Conservation (phyloP, 2,888 invertebrate species). For the Hypolimnas misippus region DNA sequence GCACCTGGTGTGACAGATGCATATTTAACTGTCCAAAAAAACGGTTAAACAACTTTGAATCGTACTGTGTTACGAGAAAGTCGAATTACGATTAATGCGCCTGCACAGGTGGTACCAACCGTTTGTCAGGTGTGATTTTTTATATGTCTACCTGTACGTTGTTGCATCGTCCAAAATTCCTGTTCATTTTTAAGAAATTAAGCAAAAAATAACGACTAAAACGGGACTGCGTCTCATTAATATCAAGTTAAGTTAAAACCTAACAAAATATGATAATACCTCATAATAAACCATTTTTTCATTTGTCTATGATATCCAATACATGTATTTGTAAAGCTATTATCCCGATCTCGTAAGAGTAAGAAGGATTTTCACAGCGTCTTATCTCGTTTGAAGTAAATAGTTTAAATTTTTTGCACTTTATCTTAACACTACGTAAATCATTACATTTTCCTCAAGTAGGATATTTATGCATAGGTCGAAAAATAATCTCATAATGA, state of each 20-base stretch:
- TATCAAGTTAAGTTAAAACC: too few relatives aligned
- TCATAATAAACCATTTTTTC: too few relatives aligned
- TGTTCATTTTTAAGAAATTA: neutral
- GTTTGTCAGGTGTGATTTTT: constrained; percentile 33
- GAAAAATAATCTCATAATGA: too few relatives aligned
- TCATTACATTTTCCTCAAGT: neutral
- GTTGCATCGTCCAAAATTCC: constrained; percentile 3
- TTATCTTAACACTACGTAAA: neutral
- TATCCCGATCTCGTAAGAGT: neutral
- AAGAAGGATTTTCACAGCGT: neutral
- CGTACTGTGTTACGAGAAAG: constrained; percentile 28
- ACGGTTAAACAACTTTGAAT: constrained; percentile 28
- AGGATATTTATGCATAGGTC: too few relatives aligned
- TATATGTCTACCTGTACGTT: constrained; percentile 16
- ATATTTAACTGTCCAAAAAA: constrained; percentile 32
- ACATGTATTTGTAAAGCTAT: too few relatives aligned
- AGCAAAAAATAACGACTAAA: neutral
- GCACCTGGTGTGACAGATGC: constrained; percentile 42
- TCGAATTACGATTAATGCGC: constrained; percentile 14
- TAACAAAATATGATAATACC: too few relatives aligned
- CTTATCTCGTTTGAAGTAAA: neutral
- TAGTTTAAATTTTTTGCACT: neutral
- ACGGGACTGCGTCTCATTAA: too few relatives aligned
- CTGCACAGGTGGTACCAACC: constrained; percentile 29
- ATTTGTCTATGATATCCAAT: too few relatives aligned